These are phyloP conservation scores for Epinotia ramella DNA, from an alignment of 2,888 invertebrate genomes.

Conservation along the genomic window DNA sequence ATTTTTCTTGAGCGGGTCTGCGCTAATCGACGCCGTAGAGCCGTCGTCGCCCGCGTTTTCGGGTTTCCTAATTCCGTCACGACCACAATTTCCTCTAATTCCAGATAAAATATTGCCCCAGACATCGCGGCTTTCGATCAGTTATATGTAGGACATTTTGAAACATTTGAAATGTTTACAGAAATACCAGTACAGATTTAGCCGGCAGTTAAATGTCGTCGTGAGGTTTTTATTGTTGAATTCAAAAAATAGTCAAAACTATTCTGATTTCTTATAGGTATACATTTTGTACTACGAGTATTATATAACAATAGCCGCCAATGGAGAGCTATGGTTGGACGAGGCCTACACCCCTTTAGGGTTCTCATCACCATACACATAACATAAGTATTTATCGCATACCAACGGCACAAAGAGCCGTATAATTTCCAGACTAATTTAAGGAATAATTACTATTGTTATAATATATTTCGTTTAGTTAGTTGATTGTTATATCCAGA, in stretches of 20 bases:
- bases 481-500: too few relatives aligned
- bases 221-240: background rate
- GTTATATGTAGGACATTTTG: constrained; percentile 20
- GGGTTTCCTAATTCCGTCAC: constrained; percentile 43
- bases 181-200: background rate
- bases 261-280: background rate
- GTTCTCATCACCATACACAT: background rate
- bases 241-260: background rate
- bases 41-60: constrained; percentile 37
- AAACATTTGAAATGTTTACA: constrained; percentile 24
- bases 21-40: constrained; percentile 41
- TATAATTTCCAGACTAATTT: too few relatives aligned
- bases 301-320: too few relatives aligned
- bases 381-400: too few relatives aligned
- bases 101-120: constrained; percentile 47
- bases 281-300: too few relatives aligned
- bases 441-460: too few relatives aligned
- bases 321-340: too few relatives aligned
- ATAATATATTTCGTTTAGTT: too few relatives aligned
- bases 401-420: too few relatives aligned
- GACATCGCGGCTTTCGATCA: constrained; percentile 13
- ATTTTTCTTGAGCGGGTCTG: constrained; percentile 36
- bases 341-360: too few relatives aligned
- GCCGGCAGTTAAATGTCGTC: background rate
- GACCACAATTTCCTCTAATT: constrained; percentile 46